Conservation (phyloP, 2,888 invertebrate species). For the Drosophila mimetica region DNA sequence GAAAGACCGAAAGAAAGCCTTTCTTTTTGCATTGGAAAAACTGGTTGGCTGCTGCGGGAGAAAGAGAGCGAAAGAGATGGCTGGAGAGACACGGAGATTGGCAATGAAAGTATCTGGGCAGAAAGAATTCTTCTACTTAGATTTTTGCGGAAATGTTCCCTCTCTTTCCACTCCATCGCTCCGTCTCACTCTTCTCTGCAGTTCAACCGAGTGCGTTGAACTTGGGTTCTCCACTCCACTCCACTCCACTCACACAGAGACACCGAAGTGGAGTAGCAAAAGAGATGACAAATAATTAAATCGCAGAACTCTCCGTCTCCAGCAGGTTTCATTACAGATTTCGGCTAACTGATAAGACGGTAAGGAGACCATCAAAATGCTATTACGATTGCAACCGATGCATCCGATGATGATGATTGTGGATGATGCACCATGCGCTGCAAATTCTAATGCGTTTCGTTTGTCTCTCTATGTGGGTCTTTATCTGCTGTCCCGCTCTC, state of each 20-base stretch:
- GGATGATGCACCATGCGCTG: constrained; percentile 43
- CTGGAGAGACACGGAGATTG: constrained; percentile 60
- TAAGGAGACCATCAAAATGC: constrained; percentile 66
- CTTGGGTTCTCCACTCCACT: constrained; percentile 56
- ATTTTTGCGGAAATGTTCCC: constrained; percentile 77
- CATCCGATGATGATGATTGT: constrained; percentile 32
- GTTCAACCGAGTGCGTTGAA: constrained; percentile 82
- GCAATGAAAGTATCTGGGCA: constrained; percentile 74
- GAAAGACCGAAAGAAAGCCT: constrained; percentile 79
- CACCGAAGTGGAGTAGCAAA: constrained; percentile 74
- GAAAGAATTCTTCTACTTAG: constrained; percentile 76
- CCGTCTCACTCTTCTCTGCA: constrained; percentile 68
- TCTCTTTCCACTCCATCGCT: constrained; percentile 21
- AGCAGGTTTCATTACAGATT: constrained; percentile 78
- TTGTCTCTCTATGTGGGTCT: constrained; percentile 47
- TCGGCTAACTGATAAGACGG: constrained; percentile 66
- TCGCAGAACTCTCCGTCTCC: constrained; percentile 53
- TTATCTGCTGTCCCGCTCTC: neutral
- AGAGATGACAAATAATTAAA: constrained; percentile 73
- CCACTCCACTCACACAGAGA: constrained; percentile 35
- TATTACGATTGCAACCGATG: constrained; percentile 64
- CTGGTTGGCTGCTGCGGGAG: constrained; percentile 64
- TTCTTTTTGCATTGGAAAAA: constrained; percentile 79
- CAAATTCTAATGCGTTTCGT: constrained; percentile 61
- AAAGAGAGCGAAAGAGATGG: constrained; percentile 45